A percentile compares a stretch with the other conserved stretches of the same genome.
phyloP scores from a whole-genome alignment of 37 sponge, comb jelly and placozoan genomes.

The Chondrosia reniformis region DNA sequence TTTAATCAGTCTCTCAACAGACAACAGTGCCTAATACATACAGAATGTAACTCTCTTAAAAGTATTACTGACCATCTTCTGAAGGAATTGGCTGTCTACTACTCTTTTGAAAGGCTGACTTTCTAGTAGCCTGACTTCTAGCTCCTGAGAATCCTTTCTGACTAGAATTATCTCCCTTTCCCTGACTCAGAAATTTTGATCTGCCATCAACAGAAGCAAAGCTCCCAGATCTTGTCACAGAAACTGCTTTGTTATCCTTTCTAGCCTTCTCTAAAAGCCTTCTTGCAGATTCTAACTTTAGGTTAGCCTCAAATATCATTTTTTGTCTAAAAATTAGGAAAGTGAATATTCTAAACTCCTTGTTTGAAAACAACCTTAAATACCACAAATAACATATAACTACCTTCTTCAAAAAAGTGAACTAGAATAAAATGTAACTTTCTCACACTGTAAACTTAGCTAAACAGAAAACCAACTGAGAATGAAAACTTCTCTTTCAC shows the following conservation, averaged over 20 bases:
- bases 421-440: too few relatives aligned
- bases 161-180: too few relatives aligned
- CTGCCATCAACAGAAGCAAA: background rate
- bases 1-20: too few relatives aligned
- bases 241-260: background rate
- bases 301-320: conserved; percentile 1
- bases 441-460: too few relatives aligned
- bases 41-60: too few relatives aligned
- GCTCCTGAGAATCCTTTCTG: conserved; percentile 2
- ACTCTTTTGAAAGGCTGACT: background rate
- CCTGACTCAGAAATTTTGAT: background rate
- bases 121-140: background rate
- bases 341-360: background rate
- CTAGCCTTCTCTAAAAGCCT: background rate
- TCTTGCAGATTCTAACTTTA: background rate
- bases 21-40: too few relatives aligned
- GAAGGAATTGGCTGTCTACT: too few relatives aligned
- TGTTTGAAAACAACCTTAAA: background rate
- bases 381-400: too few relatives aligned
- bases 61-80: too few relatives aligned
- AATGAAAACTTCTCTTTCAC: too few relatives aligned
- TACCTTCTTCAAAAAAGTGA: too few relatives aligned
- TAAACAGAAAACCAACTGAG: too few relatives aligned
- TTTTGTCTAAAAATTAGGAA: background rate
- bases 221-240: conserved; percentile 9